Base-by-base conservation (phyloP, 2,888 invertebrate species). In the Phortica okadai region DNA sequence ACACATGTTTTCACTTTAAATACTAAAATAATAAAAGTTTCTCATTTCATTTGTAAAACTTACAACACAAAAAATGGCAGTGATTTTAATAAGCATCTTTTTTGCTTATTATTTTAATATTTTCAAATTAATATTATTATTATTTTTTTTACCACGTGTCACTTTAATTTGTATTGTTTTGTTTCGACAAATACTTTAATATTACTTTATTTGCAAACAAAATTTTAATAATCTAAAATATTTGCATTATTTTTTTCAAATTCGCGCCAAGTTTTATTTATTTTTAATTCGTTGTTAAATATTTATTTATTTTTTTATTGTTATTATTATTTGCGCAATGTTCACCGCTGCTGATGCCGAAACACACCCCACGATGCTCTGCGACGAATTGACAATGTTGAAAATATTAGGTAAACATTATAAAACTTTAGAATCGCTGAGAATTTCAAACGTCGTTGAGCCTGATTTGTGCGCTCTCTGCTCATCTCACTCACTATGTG, bases 281-380 rank as follows among this genome's bases (percentile, higher is more conserved):
- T 54, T 54, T 44, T 6, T 44, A 56, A 59, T 33, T 50, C 50
- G 50, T 74, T 33, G 14, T 69, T 73, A 59, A 59, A 74, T 75
- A 16, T 74, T 45, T 58, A n/a, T 42, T 50, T 76, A 76, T 74
- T 73, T 77, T 76, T 75, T 59, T 69, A 50, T 50, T 33, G 4
- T 33, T 33, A 33, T 33, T 33, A 33, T 33, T 33, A 10, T 72
- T 73, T 67, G 16, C 75, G 77, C 82, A 78, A 84, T 84, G 85
- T 88, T 87, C 81, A 81, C 81, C 74, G 76, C 79, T 70, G 76
- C 79, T 83, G 82, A 75, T 82, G 77, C 67, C 87, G 88, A 89
- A 89, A 89, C 90, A 90, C 90, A 85, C 90, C 90, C 88, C 84
- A 85, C 88, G 90, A 88, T 87, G 88, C 87, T 89, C 90, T 86